A percentile compares a stretch with the other conserved stretches of the same genome.
Conservation (phyloP, 37 sponge, comb jelly and placozoan genomes). For the Hormiphora californensis region DNA sequence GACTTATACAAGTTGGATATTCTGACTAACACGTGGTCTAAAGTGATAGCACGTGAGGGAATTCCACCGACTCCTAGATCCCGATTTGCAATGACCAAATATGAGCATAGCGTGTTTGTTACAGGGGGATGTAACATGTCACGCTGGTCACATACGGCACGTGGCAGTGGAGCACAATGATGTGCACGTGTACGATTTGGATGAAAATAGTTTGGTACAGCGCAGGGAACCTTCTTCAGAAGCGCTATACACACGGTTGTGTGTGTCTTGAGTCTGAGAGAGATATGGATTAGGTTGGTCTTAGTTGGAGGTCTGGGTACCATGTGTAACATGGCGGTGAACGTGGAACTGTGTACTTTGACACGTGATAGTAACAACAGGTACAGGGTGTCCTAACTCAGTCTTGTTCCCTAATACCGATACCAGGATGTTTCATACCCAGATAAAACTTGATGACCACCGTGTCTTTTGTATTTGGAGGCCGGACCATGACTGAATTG, state of each 20-base stretch:
- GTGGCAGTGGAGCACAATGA: background rate
- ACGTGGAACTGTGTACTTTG: no score
- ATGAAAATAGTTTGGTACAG: constrained; percentile 2
- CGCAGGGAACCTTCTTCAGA: background rate
- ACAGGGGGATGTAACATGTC: constrained; percentile 3
- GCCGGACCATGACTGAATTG: background rate
- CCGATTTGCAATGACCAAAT: background rate
- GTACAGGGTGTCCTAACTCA: no score
- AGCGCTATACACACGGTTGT: background rate
- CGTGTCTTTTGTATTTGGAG: constrained; percentile 2
- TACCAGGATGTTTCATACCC: background rate
- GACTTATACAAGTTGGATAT: background rate
- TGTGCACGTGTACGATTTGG: background rate
- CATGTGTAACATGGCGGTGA: no score
- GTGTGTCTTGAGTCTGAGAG: background rate
- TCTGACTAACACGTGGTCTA: background rate
- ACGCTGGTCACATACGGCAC: background rate
- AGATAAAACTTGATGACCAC: background rate
- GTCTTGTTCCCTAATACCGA: no score
- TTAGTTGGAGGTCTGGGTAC: background rate
- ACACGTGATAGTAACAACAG: no score
- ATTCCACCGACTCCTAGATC: constrained; percentile 19
- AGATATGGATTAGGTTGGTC: background rate
- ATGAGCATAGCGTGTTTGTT: background rate
- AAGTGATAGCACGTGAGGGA: background rate